A percentile compares a stretch with the other conserved stretches of the same genome.
Conservation (phyloP, 1,140 invertebrate genomes). For the Drosophila nannoptera region DNA sequence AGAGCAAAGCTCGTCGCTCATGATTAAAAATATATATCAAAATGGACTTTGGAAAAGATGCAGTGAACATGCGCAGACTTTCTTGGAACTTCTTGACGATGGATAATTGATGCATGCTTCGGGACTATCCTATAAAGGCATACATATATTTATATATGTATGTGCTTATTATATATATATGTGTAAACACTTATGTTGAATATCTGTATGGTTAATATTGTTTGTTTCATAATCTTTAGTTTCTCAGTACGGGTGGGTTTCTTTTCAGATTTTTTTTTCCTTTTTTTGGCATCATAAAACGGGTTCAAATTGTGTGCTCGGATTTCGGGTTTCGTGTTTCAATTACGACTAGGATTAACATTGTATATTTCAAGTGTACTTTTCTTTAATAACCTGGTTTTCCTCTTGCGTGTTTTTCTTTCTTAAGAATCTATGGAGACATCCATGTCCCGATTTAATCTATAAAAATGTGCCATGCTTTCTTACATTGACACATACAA, state of each 20-base stretch:
- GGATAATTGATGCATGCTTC: too few species aligned
- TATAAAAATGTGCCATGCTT: slow-evolving; percentile 54
- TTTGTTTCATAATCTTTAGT: slow-evolving; percentile 38
- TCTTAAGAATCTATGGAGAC: slow-evolving; percentile 32
- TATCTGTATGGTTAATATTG: background rate
- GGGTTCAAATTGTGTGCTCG: slow-evolving; percentile 34
- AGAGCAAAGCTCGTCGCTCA: too few species aligned
- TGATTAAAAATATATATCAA: too few species aligned
- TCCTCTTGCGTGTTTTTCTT: slow-evolving; percentile 55
- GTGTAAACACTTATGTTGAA: slow-evolving; percentile 7
- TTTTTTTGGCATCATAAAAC: slow-evolving; percentile 4
- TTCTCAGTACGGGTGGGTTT: slow-evolving; percentile 52
- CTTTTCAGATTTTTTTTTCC: slow-evolving; percentile 28
- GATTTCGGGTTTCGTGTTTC: slow-evolving; percentile 9
- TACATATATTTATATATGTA: background rate
- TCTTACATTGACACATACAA: too few species aligned
- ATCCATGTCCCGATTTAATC: slow-evolving; percentile 23
- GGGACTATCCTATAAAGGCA: background rate
- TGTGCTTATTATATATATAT: background rate
- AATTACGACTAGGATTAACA: slow-evolving; percentile 1
- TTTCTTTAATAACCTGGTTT: slow-evolving; percentile 62
- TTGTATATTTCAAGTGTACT: slow-evolving; percentile 37
- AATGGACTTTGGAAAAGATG: too few species aligned
- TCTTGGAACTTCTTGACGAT: too few species aligned
- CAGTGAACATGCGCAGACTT: too few species aligned